These are phyloP conservation scores for Gonocerus acuteangulatus DNA, from an alignment of 2,888 invertebrate species.

Conservation along the genomic window DNA sequence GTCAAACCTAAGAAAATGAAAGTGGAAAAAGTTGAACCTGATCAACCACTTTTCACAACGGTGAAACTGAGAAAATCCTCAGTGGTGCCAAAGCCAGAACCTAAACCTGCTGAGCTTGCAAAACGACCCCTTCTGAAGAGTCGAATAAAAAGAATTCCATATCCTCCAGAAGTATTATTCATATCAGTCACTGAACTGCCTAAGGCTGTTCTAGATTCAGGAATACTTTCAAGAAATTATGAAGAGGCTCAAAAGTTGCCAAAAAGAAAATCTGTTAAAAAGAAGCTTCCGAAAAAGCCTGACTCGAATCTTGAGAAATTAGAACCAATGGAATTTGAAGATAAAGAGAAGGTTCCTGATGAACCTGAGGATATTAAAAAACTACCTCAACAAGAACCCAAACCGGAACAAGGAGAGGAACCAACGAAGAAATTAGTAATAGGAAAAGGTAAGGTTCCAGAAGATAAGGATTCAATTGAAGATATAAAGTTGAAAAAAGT, in stretches of 20 bases:
- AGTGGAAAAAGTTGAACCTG: conserved; percentile 33
- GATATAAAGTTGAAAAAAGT: conserved; percentile 49
- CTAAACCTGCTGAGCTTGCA: conserved; percentile 27
- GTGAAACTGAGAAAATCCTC: conserved; percentile 37
- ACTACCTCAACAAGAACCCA: conserved; percentile 20
- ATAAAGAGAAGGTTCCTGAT: conserved; percentile 32
- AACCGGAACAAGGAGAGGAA: conserved; percentile 33
- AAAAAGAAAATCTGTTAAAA: conserved; percentile 45
- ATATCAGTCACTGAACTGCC: conserved; percentile 35
- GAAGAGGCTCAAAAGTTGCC: conserved; percentile 47
- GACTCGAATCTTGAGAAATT: conserved; percentile 41
- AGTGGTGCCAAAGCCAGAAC: conserved; percentile 29
- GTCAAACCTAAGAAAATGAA: conserved; percentile 36
- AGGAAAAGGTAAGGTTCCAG: conserved; percentile 40
- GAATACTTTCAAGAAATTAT: conserved; percentile 47
- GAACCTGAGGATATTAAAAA: conserved; percentile 40
- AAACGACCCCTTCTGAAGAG: conserved; percentile 38
- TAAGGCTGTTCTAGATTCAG: conserved; percentile 42
- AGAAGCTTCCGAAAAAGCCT: conserved; percentile 44
- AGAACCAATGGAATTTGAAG: conserved; percentile 24
- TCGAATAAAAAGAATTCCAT: conserved; percentile 35
- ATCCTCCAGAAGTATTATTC: conserved; percentile 37
- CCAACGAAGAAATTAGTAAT: conserved; percentile 38
- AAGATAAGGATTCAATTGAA: conserved; percentile 42
- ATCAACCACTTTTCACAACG: conserved; percentile 37